phyloP scores from a whole-genome alignment of 2,888 invertebrate genomes.

The Pycnomerus fuliginosus region DNA sequence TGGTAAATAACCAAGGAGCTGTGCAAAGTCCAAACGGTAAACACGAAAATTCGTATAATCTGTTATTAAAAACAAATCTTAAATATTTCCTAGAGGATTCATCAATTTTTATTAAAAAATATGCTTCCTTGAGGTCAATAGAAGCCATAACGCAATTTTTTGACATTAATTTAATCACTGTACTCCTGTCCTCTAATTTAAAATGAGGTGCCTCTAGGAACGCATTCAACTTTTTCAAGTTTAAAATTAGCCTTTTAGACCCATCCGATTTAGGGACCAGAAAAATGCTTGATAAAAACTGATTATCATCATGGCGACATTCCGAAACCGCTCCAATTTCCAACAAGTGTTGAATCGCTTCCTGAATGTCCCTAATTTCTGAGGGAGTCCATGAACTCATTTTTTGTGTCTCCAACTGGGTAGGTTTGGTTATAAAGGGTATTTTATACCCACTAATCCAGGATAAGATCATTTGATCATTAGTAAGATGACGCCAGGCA shows the following conservation, averaged over 20 bases:
- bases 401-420: not conserved
- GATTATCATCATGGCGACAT: not conserved
- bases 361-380: not conserved
- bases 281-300: not conserved
- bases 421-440: not conserved
- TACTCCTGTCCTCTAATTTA: not conserved
- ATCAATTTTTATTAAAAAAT: not conserved
- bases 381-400: not conserved
- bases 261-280: not conserved
- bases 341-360: not conserved
- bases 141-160: not conserved
- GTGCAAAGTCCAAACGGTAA: constrained; percentile 1
- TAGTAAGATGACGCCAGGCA: not conserved
- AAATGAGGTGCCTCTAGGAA: not conserved
- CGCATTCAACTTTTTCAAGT: not conserved
- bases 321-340: not conserved
- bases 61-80: not conserved
- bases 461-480: not conserved
- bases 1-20: constrained; percentile 15
- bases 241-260: not conserved
- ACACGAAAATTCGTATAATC: not conserved
- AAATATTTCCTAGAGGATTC: not conserved
- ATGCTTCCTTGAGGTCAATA: not conserved
- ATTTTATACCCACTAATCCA: no score
- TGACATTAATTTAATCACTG: not conserved